Base-by-base conservation (phyloP, 2,888 invertebrate species). In the Notodonta dromedarius region DNA sequence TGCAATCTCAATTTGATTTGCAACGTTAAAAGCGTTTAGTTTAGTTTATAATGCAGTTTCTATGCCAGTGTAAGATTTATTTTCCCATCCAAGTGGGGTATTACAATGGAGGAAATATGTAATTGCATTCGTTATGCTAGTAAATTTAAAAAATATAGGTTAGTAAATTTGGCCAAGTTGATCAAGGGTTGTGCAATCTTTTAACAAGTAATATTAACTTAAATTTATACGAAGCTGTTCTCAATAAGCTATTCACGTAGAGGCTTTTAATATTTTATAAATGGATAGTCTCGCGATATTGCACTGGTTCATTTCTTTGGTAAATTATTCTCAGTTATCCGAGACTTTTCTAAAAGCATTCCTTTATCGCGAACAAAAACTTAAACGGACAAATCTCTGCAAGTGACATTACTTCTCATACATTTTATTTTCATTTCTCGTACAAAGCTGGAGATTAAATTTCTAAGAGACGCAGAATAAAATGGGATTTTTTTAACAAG, bases 331-430 rank as follows among this genome's bases (percentile, higher is more conserved):
- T 51, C 16, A 14, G 9, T 51, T 24, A 14, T 24, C 51, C 24
- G 24, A 51, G 24, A 11, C 24, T 24, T 51, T 51, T 65, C 50
- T 53, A 46, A 59, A 62, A 57, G 60, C 66, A 55, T 69, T 69
- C 51, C 24, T 24, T 51, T 73, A 65, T 57, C 55, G 46, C 57
- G 14, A 69, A 60, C 58, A 44, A 62, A 65, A 69, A 70, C 32
- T 32, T 73, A 70, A 70, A 66, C 57, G 60, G 69, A 69, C 59
- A 70, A 62, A 73, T 62, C 66, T 44, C 70, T 73, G 73, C 59
- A 61, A 73, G 73, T 70, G 70, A 73, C 70, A 62, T 70, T 59
- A 73, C 73, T 62, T 73, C 59, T 74, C 66, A 65, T 69, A 13
- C 48, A 57, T 46, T 65, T 73, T 62, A 73, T 70, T 66, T 70